Evolutionary conservation across 2,113 vertebrate genomes (phyloP).

Genomic region (Glareola pratincola): DNA sequence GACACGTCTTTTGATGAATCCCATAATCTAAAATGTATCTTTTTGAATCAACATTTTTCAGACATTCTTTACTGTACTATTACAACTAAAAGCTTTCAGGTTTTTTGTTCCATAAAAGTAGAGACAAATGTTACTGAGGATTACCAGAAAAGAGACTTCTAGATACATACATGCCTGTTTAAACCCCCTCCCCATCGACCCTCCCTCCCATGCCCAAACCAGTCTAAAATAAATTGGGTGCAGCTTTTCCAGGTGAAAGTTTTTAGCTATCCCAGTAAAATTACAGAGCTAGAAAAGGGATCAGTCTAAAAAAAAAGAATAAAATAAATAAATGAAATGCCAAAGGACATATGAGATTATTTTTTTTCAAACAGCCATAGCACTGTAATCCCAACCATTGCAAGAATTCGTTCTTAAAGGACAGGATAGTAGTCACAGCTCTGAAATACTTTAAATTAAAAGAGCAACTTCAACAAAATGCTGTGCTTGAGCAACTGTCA

Average conservation of each 20-base stretch:
- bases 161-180: neutral
- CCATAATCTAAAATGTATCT: neutral
- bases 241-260: neutral
- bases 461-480: neutral
- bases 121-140: neutral
- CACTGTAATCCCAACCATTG: neutral
- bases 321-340: neutral
- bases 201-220: neutral
- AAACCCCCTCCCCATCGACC: neutral
- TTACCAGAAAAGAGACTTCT: neutral
- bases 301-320: neutral
- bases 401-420: neutral
- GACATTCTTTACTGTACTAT: neutral
- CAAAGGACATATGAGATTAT: neutral
- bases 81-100: neutral
- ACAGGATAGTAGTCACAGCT: neutral
- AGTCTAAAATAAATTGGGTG: neutral
- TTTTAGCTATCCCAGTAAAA: neutral
- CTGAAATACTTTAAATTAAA: neutral
- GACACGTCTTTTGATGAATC: neutral
- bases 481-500: neutral
- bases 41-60: neutral
- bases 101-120: neutral
- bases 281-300: neutral
- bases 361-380: neutral